These are phyloP conservation scores for Stichodactyla mertensii DNA, from an alignment of 64 coral and sea anemone species.

Conservation along the genomic window DNA sequence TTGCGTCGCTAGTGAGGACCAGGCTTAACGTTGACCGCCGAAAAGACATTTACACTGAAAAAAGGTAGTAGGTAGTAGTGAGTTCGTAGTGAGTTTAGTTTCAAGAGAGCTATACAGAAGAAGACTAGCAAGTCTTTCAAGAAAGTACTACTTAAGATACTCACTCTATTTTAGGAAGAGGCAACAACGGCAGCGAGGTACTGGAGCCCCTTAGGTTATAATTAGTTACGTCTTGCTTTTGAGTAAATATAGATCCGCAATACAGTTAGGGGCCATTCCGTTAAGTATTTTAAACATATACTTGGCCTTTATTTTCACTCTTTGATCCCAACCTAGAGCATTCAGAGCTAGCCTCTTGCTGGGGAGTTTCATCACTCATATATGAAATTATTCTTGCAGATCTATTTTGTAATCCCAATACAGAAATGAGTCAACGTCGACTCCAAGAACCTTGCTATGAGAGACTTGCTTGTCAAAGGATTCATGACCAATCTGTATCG, in stretches of 20 bases:
- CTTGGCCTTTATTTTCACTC: not conserved
- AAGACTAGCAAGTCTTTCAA: no score
- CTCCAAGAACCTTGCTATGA: constrained; percentile 5
- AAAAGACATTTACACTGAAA: no score
- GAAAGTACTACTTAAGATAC: no score
- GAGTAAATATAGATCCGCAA: not conserved
- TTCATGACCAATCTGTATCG: no score
- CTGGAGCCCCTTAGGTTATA: not conserved
- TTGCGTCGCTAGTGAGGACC: no score
- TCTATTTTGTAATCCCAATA: constrained; percentile 36
- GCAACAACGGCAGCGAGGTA: no score
- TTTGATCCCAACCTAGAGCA: constrained; percentile 25
- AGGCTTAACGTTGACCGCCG: no score
- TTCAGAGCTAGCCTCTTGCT: not conserved
- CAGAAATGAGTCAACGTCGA: not conserved
- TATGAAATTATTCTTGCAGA: constrained; percentile 8
- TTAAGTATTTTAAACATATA: not conserved
- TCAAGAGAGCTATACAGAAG: no score
- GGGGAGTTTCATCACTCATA: not conserved
- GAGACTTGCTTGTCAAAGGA: no score
- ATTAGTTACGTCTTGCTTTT: not conserved
- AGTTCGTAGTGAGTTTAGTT: no score
- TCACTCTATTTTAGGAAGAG: no score
- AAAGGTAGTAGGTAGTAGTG: no score
- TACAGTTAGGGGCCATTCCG: not conserved